These are phyloP conservation scores for Agriotes lineatus DNA, from an alignment of 2,888 invertebrate species.

Conservation along the genomic window DNA sequence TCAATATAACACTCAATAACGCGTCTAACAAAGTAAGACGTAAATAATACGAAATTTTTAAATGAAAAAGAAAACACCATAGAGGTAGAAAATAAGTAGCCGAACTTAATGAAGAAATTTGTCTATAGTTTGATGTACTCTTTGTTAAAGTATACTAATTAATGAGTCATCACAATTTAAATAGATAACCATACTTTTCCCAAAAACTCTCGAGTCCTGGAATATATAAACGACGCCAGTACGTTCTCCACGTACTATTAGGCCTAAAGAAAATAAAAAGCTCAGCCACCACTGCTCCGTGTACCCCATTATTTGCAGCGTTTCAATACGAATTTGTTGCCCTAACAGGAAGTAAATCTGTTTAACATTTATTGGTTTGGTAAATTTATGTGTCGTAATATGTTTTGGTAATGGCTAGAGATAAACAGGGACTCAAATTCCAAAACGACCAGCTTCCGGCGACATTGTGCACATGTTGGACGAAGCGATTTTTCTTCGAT, in stretches of 20 bases:
- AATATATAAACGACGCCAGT: no score
- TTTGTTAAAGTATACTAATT: no score
- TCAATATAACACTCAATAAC: no score
- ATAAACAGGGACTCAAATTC: constrained; percentile 30
- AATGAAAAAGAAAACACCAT: no score
- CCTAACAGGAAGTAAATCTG: constrained; percentile 41
- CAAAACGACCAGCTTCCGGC: constrained; percentile 5
- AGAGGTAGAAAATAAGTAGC: no score
- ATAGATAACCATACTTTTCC: no score
- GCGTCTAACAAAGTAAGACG: no score
- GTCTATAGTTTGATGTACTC: no score
- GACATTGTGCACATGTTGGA: neutral
- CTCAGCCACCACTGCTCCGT: neutral
- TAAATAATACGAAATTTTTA: no score
- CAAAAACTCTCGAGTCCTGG: no score
- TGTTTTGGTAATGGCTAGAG: constrained; percentile 32
- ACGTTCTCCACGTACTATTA: neutral
- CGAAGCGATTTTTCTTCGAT: constrained; percentile 7
- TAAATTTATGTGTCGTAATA: constrained; percentile 42
- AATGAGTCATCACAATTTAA: no score
- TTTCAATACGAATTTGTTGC: constrained; percentile 37
- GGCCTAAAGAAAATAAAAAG: neutral
- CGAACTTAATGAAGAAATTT: no score
- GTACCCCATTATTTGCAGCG: constrained; percentile 32
- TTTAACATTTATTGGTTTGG: constrained; percentile 41